Evolutionary conservation across 2,113 vertebrate species (phyloP).

Genomic region (Sarotherodon lohbergeri): DNA sequence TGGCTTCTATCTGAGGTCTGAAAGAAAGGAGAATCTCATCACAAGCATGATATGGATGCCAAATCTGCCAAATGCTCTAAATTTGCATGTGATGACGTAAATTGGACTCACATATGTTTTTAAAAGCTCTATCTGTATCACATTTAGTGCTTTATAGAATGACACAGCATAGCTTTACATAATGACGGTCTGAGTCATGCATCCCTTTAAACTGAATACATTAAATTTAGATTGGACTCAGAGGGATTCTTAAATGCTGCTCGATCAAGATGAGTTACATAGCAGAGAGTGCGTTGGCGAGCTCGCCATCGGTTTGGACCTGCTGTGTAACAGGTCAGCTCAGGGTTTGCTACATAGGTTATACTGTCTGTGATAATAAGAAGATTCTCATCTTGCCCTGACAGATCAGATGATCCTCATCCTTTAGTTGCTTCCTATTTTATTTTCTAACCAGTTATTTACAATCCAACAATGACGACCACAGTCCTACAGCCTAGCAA

Average conservation of each 20-base stretch:
- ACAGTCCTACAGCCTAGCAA: background rate
- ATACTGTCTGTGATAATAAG: accelerated
- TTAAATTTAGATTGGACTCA: background rate
- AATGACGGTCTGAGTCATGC: background rate
- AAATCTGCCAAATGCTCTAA: background rate
- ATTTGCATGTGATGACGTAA: background rate
- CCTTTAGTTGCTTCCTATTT: background rate
- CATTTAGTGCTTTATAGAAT: background rate
- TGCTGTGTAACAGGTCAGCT: background rate
- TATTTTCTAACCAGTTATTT: background rate
- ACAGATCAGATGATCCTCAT: background rate
- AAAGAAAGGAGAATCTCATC: background rate
- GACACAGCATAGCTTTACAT: background rate
- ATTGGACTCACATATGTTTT: background rate
- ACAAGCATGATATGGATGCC: background rate
- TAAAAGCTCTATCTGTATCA: background rate
- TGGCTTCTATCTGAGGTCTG: background rate
- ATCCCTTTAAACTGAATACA: background rate
- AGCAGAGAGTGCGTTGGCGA: background rate
- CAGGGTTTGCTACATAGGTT: background rate
- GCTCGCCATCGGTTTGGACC: background rate
- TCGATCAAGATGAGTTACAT: background rate
- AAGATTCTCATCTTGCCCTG: background rate
- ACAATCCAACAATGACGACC: background rate
- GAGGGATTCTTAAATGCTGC: background rate